Evolutionary conservation across 2,113 vertebrate species (phyloP).

Genomic region (Varanus salvator): DNA sequence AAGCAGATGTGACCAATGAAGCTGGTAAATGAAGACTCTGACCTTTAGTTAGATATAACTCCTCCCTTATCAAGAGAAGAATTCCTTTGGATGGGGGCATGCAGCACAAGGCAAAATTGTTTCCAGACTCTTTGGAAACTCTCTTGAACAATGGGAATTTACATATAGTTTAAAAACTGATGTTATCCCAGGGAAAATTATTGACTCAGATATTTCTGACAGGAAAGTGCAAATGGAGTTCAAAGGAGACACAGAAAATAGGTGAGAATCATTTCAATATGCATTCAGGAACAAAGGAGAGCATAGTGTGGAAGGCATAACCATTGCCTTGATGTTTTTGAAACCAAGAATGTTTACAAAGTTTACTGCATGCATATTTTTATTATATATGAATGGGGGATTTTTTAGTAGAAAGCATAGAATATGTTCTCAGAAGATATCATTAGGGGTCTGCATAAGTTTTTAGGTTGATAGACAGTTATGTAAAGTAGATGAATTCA

Average conservation of each 20-base stretch:
- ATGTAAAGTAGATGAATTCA: constrained; percentile 35
- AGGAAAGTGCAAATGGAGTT: neutral
- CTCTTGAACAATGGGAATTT: neutral
- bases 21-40: neutral
- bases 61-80: neutral
- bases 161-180: neutral
- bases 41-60: neutral
- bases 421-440: neutral
- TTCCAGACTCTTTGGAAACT: constrained; percentile 8
- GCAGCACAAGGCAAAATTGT: constrained; percentile 2
- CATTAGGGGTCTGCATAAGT: neutral
- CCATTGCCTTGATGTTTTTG: neutral
- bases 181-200: constrained; percentile 15
- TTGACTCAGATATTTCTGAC: constrained; percentile 12
- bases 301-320: neutral
- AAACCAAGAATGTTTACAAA: neutral
- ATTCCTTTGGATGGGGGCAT: neutral
- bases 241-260: constrained; percentile 4
- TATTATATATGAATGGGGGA: neutral
- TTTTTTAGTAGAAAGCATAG: neutral
- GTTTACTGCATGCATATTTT: neutral
- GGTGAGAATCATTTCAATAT: neutral
- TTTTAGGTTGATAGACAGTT: constrained; percentile 13
- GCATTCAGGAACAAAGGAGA: neutral
- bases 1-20: neutral